Base-by-base conservation (phyloP, 2,888 invertebrate species). In the Mythimna pallens region DNA sequence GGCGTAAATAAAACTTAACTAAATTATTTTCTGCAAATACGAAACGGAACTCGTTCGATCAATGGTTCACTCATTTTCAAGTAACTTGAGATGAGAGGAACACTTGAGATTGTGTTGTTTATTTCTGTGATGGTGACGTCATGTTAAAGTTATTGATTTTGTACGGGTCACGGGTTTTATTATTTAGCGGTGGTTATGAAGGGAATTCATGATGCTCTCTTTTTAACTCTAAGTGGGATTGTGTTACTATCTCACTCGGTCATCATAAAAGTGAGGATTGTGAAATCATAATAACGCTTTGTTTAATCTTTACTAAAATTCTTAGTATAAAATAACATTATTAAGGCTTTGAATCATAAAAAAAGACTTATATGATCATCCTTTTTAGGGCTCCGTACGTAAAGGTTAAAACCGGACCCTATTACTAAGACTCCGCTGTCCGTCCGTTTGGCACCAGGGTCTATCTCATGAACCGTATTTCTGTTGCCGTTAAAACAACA, bases 11-110 rank as follows among this genome's bases (percentile, higher is more conserved):
- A 65, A 58, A 47, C 3, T 4, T 10, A 30, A 7, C 22, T n/a
- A 10, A 40, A 14, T 8, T 61, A 1, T 20, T n/a, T 34, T 55
- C 12, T n/a, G 63, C 25, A 80, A 59, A 63, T 43, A 59, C 62
- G n/a, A 75, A 80, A 75, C 81, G 80, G 3, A 80, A 50, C 17
- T 66, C 25, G 3, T 59, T 67, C 59, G 81, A 20, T 75, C 75
- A 65, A 52, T 61, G 12, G 76, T 77, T 74, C 63, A 43, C n/a
- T 61, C 50, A 30, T n/a, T 3, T 40, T 25, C 17, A 14, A 6
- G 17, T 40, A 40, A 64, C 67, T 78, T 68, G 64, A 69, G 76
- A 57, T 61, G 68, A 43, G 64, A 68, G 81, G 75, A 59, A 30
- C 17, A 36, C 81, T 80, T 76, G 69, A 69, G 78, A 61, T 61